Conservation (phyloP, 1,140 invertebrate species). For the Pseudomyrmex sp. region DNA sequence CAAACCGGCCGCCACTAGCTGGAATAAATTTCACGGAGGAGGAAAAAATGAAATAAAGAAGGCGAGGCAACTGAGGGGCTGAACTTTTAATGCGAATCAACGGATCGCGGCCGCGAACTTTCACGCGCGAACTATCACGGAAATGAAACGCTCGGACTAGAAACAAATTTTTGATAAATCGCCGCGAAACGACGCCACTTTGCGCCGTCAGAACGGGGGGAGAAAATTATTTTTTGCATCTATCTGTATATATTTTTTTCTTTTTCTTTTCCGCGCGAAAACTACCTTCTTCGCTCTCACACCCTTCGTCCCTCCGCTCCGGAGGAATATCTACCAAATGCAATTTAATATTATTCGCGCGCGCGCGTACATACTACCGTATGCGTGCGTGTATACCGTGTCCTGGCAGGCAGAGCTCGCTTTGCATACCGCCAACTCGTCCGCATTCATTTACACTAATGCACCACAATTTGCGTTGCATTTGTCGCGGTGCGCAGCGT, state of each 20-base stretch:
- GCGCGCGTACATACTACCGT: not conserved
- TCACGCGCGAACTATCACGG: conserved; percentile 43
- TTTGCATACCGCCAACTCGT: conserved; percentile 74
- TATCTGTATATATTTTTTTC: not conserved
- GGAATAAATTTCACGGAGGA: conserved; percentile 20
- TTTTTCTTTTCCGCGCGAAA: not conserved
- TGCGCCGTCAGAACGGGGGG: not conserved
- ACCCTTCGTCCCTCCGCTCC: not conserved
- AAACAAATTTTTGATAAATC: conserved; percentile 62
- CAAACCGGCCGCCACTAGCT: not conserved
- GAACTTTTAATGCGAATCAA: conserved; percentile 57
- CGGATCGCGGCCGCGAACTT: conserved; percentile 47
- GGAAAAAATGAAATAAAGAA: not conserved
- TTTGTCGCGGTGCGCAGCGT: conserved; percentile 71
- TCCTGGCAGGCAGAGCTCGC: conserved; percentile 23
- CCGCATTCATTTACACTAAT: conserved; percentile 79
- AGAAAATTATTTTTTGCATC: conserved; percentile 26
- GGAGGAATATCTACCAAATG: conserved; percentile 54
- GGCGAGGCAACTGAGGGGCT: not conserved
- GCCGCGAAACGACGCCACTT: not conserved
- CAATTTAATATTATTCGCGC: conserved; percentile 72
- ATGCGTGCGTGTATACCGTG: conserved; percentile 22
- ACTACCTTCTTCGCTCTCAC: not conserved
- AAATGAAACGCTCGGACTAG: conserved; percentile 29
- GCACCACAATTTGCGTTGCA: conserved; percentile 75